These are phyloP conservation scores for Cepaea nemoralis DNA, from an alignment of 1,140 invertebrate genomes.

Conservation along the genomic window DNA sequence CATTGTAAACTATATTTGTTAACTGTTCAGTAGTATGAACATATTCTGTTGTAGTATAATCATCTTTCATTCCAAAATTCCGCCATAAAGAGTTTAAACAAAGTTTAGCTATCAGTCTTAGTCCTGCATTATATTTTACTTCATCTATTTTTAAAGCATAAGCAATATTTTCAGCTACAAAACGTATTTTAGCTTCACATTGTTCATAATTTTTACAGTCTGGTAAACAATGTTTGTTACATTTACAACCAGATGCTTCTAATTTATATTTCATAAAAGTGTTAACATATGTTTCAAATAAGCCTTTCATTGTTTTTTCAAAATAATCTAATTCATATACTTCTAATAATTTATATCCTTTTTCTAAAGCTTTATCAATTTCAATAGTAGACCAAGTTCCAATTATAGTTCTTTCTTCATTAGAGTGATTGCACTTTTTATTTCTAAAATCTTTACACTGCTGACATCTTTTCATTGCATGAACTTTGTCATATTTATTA, in stretches of 20 bases:
- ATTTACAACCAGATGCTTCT: not conserved
- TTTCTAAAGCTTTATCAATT: too few species aligned
- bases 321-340: not conserved
- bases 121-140: not conserved
- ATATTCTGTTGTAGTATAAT: not conserved
- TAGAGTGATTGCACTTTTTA: too few species aligned
- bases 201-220: not conserved
- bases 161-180: too few species aligned
- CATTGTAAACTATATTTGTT: not conserved
- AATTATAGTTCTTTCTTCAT: too few species aligned
- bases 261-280: not conserved
- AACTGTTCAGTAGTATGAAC: not conserved
- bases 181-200: too few species aligned
- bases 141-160: not conserved
- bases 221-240: not conserved
- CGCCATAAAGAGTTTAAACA: slow-evolving; percentile 4
- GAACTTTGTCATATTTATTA: too few species aligned
- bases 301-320: not conserved
- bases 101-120: not conserved
- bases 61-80: not conserved
- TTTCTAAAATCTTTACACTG: too few species aligned
- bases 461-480: too few species aligned
- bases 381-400: too few species aligned
- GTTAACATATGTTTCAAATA: not conserved
- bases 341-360: too few species aligned